Conservation (phyloP, 2,113 vertebrate genomes). For the Hepsetus odoe region DNA sequence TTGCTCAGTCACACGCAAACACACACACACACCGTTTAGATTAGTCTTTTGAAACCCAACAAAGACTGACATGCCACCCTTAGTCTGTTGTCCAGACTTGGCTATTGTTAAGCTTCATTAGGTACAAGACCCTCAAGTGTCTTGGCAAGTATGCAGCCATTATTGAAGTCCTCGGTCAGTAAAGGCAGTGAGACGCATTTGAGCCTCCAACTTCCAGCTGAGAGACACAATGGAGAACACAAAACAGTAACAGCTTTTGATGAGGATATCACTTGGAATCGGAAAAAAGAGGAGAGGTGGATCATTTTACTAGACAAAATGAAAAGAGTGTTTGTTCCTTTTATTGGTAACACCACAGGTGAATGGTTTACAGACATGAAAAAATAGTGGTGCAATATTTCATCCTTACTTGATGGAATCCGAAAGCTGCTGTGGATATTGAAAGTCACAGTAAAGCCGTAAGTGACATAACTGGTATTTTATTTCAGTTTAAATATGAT, state of each 20-base stretch:
- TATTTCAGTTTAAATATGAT: too few species aligned
- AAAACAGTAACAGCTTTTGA: not conserved
- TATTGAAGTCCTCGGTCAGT: slow-evolving; percentile 64
- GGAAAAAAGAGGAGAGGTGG: not conserved
- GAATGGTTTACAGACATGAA: not conserved
- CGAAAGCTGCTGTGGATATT: not conserved
- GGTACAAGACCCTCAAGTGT: slow-evolving; percentile 63
- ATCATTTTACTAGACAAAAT: slow-evolving; percentile 5
- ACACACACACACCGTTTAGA: not conserved
- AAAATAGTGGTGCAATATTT: not conserved
- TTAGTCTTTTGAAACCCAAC: slow-evolving; percentile 59
- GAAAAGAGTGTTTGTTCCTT: slow-evolving; percentile 4
- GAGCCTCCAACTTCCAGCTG: slow-evolving; percentile 33
- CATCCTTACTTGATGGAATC: not conserved
- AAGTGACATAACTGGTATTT: not conserved
- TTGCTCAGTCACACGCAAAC: not conserved
- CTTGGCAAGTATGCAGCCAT: slow-evolving; percentile 59
- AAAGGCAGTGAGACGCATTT: slow-evolving; percentile 70
- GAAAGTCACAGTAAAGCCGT: not conserved
- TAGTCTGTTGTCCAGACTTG: slow-evolving; percentile 71
- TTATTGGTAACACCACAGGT: slow-evolving; percentile 6
- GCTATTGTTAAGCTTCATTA: slow-evolving; percentile 67
- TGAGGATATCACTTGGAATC: not conserved
- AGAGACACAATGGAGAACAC: slow-evolving; percentile 32
- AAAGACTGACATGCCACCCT: slow-evolving; percentile 73